Evolutionary conservation across 2,888 invertebrate genomes (phyloP).

Genomic region (Koerneria pararmatus): DNA sequence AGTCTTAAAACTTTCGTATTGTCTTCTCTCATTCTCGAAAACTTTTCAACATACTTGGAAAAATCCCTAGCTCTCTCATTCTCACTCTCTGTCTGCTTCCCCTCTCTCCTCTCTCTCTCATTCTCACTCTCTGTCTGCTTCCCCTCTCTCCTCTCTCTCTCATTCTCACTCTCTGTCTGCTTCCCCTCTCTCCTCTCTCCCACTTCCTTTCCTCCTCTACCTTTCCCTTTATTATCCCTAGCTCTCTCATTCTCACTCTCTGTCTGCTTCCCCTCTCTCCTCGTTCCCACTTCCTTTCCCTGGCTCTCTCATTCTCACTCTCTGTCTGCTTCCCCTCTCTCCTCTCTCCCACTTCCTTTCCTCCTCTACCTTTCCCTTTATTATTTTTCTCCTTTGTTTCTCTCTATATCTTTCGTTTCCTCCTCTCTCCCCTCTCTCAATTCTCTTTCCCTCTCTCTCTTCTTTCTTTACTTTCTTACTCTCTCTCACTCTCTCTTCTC

Average conservation of each 20-base stretch:
- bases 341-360: not conserved
- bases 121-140: not conserved
- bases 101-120: slow-evolving; percentile 6
- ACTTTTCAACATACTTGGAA: too few relatives aligned
- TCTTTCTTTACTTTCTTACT: slow-evolving; percentile 14
- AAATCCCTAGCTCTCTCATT: not conserved
- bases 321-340: not conserved
- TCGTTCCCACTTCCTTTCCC: not conserved
- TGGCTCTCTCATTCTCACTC: not conserved
- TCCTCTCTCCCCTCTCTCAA: not conserved
- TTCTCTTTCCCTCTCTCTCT: slow-evolving; percentile 13
- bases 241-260: slow-evolving; percentile 4
- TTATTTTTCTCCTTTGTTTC: not conserved
- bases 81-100: not conserved
- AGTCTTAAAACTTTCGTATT: too few relatives aligned
- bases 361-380: not conserved
- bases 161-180: too few relatives aligned
- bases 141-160: not conserved
- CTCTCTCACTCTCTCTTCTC: not conserved
- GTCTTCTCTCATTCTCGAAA: too few relatives aligned
- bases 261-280: not conserved
- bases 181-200: not conserved
- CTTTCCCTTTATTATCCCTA: not conserved
- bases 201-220: not conserved
- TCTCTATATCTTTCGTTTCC: slow-evolving; percentile 3